These are phyloP conservation scores for Halocaridina rubra DNA, from an alignment of 2,888 invertebrate genomes.

Conservation along the genomic window DNA sequence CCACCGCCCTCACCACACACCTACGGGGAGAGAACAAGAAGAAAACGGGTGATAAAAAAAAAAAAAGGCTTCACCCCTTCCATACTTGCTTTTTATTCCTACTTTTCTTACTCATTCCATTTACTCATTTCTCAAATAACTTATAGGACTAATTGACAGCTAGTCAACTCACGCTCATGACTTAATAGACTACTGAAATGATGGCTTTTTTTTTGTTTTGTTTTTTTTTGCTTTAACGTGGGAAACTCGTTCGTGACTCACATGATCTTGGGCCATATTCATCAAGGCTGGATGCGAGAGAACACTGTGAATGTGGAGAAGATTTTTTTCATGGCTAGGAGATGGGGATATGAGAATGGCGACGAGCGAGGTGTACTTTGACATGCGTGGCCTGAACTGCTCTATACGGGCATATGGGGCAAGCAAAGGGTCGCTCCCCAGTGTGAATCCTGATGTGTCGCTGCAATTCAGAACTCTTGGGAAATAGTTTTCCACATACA, in stretches of 20 bases:
- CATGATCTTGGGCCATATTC: too few species aligned
- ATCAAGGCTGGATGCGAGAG: too few species aligned
- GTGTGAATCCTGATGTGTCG: constrained; percentile 60
- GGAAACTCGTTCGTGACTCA: too few species aligned
- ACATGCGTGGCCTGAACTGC: constrained; percentile 52
- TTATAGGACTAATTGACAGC: neutral
- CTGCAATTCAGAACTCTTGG: constrained; percentile 51
- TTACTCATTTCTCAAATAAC: constrained; percentile 2
- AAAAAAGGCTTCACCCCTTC: too few species aligned
- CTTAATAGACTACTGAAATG: too few species aligned
- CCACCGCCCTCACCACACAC: constrained; percentile 56
- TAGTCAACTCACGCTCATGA: neutral
- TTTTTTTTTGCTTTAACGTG: too few species aligned
- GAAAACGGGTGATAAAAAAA: constrained; percentile 44
- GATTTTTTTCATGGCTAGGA: too few species aligned
- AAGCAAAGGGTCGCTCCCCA: constrained; percentile 61
- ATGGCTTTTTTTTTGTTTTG: too few species aligned
- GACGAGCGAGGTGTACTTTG: constrained; percentile 42
- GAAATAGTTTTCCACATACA: constrained; percentile 53
- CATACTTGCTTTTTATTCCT: too few species aligned
- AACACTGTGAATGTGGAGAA: too few species aligned
- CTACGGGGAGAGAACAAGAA: constrained; percentile 51
- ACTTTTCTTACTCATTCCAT: constrained; percentile 37
- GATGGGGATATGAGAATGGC: constrained; percentile 22
- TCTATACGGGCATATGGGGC: constrained; percentile 54